Conservation (phyloP, 2,888 invertebrate species). For the Aricia artaxerxes region DNA sequence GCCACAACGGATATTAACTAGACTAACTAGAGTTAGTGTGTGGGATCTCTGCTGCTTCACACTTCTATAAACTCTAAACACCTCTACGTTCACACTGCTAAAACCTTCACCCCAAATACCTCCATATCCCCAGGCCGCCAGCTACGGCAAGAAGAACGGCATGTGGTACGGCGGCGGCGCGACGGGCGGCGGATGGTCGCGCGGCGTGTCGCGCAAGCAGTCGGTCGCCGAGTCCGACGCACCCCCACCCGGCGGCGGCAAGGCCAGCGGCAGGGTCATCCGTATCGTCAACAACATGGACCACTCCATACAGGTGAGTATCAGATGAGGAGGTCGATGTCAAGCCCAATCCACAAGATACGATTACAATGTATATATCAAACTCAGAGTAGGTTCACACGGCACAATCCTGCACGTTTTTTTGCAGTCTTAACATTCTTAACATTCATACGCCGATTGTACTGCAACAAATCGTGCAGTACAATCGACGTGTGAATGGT, state of each 20-base stretch:
- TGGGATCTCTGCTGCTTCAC: too few species aligned
- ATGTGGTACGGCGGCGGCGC: constrained; percentile 88
- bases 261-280: constrained; percentile 92
- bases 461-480: too few species aligned
- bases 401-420: too few species aligned
- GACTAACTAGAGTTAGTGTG: too few species aligned
- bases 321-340: not conserved
- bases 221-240: constrained; percentile 91
- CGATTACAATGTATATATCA: too few species aligned
- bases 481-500: too few species aligned
- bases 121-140: constrained; percentile 84
- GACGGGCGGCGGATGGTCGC: constrained; percentile 84
- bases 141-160: constrained; percentile 94
- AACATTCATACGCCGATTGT: too few species aligned
- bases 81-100: not conserved
- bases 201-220: constrained; percentile 89
- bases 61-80: too few species aligned
- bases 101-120: not conserved
- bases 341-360: too few species aligned
- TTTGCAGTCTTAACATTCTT: too few species aligned
- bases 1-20: too few species aligned
- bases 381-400: too few species aligned
- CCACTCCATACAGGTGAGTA: constrained; percentile 90
- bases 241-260: constrained; percentile 83
- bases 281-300: constrained; percentile 96